Base-by-base conservation (phyloP, 1,140 invertebrate genomes). In the Antheraea mylitta region DNA sequence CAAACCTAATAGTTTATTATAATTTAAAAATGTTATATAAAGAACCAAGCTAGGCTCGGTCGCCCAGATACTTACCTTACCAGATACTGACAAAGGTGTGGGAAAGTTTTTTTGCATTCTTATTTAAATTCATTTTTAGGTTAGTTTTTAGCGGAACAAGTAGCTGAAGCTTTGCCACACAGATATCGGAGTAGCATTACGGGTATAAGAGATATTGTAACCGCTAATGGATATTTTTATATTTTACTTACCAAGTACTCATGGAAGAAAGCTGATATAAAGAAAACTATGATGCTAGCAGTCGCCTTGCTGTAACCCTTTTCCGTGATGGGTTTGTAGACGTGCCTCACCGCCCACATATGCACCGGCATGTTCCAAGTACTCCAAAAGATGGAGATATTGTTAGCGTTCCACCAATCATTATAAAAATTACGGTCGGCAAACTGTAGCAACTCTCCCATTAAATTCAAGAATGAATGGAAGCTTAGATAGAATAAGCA, bases 281-380 rank as follows among this genome's bases (percentile, higher is more conserved):
- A 95, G 90, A 99, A 99, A 0, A 99, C 99, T 7, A 95, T 94
- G 2, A 96, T 87, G 45, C 96, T 96, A 0, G 98, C 98, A 16
- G 93, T 85, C 0, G 91, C 89, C 81, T 95, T 97, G 2, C 94
- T 94, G 83, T 96, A 97, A 18, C 98, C 96, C 93, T 95, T 94
- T 75, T 96, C 95, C 6, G 99, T 94, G 67, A 99, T 93, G 0
- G 99, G 99, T 73, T 98, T 96, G 88, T 99, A 99, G 6, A 99
- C 92, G 89, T 99, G 98, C 73, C 98, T 95, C 70, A 93, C 93
- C 18, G 94, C 95, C 94, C 95, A 98, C 76, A 96, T 94, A 89
- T 99, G 99, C 5, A 99, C 99, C 0, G 98, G 98, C 93, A 99
- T 96, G 91, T 99, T 99, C 99, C 99, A 99, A 16, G 96, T 97